These are phyloP conservation scores for Lordiphosa mommai DNA, from an alignment of 1,140 invertebrate species.

Conservation along the genomic window DNA sequence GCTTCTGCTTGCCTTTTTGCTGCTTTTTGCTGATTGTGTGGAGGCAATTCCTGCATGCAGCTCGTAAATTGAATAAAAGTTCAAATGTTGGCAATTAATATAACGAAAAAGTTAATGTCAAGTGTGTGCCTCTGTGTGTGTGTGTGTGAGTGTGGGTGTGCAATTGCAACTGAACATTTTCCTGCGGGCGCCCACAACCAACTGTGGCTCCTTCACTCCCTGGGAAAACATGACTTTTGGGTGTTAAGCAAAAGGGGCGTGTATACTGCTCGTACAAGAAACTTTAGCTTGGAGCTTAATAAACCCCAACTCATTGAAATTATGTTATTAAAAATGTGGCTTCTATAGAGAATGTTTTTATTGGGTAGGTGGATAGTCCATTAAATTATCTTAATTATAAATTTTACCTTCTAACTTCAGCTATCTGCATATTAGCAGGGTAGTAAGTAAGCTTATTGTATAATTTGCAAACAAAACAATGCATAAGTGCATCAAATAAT, in stretches of 20 bases:
- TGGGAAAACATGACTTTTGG: not conserved
- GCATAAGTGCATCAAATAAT: too few species aligned
- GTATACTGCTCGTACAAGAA: too few species aligned
- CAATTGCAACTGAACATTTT: constrained; percentile 6
- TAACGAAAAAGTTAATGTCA: constrained; percentile 68
- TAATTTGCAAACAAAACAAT: too few species aligned
- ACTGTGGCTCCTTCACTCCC: constrained; percentile 14
- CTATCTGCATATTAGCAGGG: too few species aligned
- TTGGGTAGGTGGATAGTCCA: too few species aligned
- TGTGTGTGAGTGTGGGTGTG: not conserved
- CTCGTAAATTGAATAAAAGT: constrained; percentile 77
- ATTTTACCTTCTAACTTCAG: too few species aligned
- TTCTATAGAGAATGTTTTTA: too few species aligned
- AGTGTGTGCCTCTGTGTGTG: constrained; percentile 9
- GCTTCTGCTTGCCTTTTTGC: constrained; percentile 1
- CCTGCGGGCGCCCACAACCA: constrained; percentile 14
- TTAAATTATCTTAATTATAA: too few species aligned
- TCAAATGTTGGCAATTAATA: constrained; percentile 76
- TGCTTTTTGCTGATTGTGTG: constrained; percentile 54
- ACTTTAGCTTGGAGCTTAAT: too few species aligned
- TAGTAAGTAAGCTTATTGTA: too few species aligned
- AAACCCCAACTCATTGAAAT: too few species aligned
- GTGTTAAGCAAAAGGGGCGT: too few species aligned
- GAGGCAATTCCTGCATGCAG: constrained; percentile 46
- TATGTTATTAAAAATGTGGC: not conserved